These are phyloP conservation scores for Pachyrhynchus sulphureomaculatus DNA, from an alignment of 1,140 invertebrate genomes.

Conservation along the genomic window DNA sequence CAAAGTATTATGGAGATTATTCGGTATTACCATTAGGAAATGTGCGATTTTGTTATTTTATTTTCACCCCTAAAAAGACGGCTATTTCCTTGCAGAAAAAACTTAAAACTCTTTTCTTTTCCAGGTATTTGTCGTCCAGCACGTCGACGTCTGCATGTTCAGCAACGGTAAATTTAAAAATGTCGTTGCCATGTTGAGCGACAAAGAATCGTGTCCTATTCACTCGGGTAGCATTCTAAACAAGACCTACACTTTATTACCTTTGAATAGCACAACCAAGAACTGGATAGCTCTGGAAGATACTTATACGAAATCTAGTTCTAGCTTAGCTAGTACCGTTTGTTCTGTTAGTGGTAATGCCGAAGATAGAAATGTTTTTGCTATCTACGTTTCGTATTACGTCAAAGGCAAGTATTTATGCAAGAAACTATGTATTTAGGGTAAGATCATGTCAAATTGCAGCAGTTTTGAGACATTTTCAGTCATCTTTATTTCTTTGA, in stretches of 20 bases:
- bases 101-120: background rate
- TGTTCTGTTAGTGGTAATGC: conserved; percentile 58
- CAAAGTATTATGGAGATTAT: too few relatives aligned
- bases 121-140: conserved; percentile 86
- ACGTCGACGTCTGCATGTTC: conserved; percentile 99
- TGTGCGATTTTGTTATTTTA: too few relatives aligned
- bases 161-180: conserved; percentile 99
- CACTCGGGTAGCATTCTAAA: conserved; percentile 62
- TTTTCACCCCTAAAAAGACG: too few relatives aligned
- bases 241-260: conserved; percentile 66
- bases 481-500: too few relatives aligned
- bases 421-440: too few relatives aligned
- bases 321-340: conserved; percentile 70
- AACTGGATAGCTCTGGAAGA: conserved; percentile 82
- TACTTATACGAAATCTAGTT: conserved; percentile 68
- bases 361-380: conserved; percentile 80
- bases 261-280: conserved; percentile 74
- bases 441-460: too few relatives aligned
- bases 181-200: conserved; percentile 85
- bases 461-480: too few relatives aligned
- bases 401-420: conserved; percentile 68
- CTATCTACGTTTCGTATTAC: conserved; percentile 87
- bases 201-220: conserved; percentile 66
- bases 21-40: too few relatives aligned
- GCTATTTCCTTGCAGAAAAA: too few relatives aligned